phyloP scores from a whole-genome alignment of 2,888 invertebrate species.

The Leptopilina syphax region DNA sequence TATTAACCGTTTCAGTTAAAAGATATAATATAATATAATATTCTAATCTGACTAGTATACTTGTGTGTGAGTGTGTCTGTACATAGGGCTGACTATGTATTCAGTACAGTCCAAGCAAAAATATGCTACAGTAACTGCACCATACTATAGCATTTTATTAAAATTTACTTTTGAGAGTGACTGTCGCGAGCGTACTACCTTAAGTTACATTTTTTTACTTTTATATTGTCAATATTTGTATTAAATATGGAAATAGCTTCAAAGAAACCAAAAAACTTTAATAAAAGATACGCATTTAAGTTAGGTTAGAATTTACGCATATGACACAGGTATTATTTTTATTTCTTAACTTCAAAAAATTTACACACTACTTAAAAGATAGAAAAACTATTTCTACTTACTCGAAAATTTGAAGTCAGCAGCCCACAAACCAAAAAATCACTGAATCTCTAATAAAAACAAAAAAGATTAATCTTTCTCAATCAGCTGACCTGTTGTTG shows the following conservation, averaged over 20 bases:
- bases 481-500: neutral
- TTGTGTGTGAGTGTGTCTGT: no score
- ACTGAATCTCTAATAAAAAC: neutral
- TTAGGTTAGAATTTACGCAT: neutral
- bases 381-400: slow-evolving; percentile 5
- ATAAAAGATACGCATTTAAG: neutral
- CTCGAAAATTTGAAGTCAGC: neutral
- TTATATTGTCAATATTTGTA: neutral
- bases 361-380: neutral
- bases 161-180: no score
- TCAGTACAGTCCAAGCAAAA: no score
- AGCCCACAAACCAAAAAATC: neutral
- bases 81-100: no score
- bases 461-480: neutral
- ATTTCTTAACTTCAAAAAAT: neutral
- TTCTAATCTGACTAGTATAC: no score
- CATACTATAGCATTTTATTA: no score
- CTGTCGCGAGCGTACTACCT: no score
- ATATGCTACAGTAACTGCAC: no score
- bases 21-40: no score
- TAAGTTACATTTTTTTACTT: neutral
- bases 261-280: neutral
- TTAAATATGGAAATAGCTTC: neutral
- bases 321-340: neutral
- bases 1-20: no score